A percentile compares a stretch with the other conserved stretches of the same genome.
Conservation (phyloP, 2,797 vertebrate genomes). For the Myotis myotis region DNA sequence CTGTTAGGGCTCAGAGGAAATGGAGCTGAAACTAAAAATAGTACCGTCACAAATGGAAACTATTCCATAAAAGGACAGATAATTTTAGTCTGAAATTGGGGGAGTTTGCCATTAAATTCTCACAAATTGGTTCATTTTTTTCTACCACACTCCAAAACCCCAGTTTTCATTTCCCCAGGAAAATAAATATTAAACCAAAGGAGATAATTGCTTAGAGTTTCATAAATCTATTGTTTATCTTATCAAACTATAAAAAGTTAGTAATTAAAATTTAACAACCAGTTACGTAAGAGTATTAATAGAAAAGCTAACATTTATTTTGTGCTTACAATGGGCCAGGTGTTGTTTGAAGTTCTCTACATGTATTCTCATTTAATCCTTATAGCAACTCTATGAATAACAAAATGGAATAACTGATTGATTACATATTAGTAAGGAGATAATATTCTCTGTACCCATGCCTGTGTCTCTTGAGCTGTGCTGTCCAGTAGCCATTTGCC, state of each 20-base stretch:
- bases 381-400: neutral
- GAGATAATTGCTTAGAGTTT: slow-evolving; percentile 32
- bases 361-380: slow-evolving; percentile 44
- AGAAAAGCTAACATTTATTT: slow-evolving; percentile 53
- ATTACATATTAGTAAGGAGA: neutral
- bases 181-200: slow-evolving; percentile 46
- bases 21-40: slow-evolving; percentile 54
- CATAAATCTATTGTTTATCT: slow-evolving; percentile 38
- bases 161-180: neutral
- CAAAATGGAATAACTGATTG: neutral
- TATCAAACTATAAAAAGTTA: slow-evolving; percentile 18
- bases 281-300: slow-evolving; percentile 26
- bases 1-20: slow-evolving; percentile 62
- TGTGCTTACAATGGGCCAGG: neutral
- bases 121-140: neutral
- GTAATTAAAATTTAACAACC: slow-evolving; percentile 55
- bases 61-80: neutral
- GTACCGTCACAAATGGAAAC: neutral
- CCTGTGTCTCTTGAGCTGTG: neutral
- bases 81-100: neutral
- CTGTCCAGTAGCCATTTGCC: neutral
- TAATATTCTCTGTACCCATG: neutral
- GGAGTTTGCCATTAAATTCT: neutral
- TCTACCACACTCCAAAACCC: neutral
- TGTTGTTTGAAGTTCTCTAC: slow-evolving; percentile 4